Conservation (phyloP, 1,140 invertebrate species). For the Cydia splendana region DNA sequence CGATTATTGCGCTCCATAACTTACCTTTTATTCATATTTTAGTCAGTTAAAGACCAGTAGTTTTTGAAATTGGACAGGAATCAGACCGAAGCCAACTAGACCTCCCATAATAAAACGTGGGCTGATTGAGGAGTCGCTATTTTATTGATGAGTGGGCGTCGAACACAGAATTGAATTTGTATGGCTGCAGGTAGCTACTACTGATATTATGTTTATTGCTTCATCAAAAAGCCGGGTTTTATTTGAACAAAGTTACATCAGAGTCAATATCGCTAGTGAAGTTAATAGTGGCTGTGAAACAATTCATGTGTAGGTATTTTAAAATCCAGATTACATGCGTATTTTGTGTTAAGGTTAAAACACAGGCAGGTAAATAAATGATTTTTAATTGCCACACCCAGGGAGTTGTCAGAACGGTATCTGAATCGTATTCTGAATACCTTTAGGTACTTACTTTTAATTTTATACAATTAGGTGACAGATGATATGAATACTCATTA, state of each 20-base stretch:
- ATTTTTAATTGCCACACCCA: too few relatives aligned
- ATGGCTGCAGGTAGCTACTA: conserved; percentile 3
- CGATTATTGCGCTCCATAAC: too few relatives aligned
- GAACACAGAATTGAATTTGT: conserved; percentile 33
- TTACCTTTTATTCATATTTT: too few relatives aligned
- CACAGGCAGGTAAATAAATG: too few relatives aligned
- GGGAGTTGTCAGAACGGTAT: too few relatives aligned
- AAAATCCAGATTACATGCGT: neutral
- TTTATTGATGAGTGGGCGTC: conserved; percentile 52
- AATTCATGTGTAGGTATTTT: neutral
- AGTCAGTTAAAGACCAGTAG: too few relatives aligned
- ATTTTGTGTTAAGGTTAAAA: too few relatives aligned
- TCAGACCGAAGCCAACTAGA: neutral
- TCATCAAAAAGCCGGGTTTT: conserved; percentile 24
- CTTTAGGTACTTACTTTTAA: too few relatives aligned
- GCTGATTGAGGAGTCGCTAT: conserved; percentile 59
- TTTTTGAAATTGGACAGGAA: neutral
- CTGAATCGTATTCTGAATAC: too few relatives aligned
- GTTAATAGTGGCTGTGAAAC: neutral
- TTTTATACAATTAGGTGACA: too few relatives aligned
- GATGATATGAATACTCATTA: too few relatives aligned
- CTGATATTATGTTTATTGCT: conserved; percentile 8
- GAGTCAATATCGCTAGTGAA: neutral
- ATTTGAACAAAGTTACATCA: neutral
- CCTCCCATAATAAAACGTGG: conserved; percentile 29